These are phyloP conservation scores for Ptychoptera albimana DNA, from an alignment of 2,888 invertebrate genomes.

Conservation along the genomic window DNA sequence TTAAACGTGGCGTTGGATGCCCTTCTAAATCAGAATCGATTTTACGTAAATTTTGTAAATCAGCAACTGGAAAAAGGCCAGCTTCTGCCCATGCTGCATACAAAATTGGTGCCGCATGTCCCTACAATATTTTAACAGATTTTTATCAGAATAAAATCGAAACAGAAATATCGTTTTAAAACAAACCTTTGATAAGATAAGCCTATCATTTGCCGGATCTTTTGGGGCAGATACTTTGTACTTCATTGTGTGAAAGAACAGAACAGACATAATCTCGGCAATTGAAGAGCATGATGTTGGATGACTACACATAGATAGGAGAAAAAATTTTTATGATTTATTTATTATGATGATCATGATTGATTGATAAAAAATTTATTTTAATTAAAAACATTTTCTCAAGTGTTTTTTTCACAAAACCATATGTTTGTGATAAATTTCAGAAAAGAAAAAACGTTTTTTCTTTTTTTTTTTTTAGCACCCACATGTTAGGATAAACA, in stretches of 20 bases:
- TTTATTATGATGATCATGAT: no score
- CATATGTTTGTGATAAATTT: no score
- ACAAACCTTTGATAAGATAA: constrained; percentile 73
- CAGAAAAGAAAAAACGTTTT: no score
- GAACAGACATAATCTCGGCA: constrained; percentile 94
- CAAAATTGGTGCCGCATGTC: constrained; percentile 95
- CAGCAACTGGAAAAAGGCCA: constrained; percentile 70
- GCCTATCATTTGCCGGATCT: constrained; percentile 83
- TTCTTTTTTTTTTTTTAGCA: no score
- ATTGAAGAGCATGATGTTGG: constrained; percentile 98
- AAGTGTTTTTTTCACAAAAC: no score
- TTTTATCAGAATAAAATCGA: background rate
- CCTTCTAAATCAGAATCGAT: constrained; percentile 92
- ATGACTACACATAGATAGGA: no score
- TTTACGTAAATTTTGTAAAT: constrained; percentile 77
- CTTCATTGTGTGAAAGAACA: constrained; percentile 96
- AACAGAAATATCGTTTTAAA: background rate
- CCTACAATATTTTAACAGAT: constrained; percentile 33
- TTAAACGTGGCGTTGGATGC: constrained; percentile 93
- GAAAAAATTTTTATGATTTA: no score
- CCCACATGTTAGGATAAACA: no score
- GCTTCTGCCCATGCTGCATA: constrained; percentile 99
- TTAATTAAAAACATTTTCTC: no score
- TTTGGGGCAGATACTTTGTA: constrained; percentile 78
- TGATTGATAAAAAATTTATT: no score